phyloP scores from a whole-genome alignment of 2,797 vertebrate genomes.

The Anguilla marmorata region DNA sequence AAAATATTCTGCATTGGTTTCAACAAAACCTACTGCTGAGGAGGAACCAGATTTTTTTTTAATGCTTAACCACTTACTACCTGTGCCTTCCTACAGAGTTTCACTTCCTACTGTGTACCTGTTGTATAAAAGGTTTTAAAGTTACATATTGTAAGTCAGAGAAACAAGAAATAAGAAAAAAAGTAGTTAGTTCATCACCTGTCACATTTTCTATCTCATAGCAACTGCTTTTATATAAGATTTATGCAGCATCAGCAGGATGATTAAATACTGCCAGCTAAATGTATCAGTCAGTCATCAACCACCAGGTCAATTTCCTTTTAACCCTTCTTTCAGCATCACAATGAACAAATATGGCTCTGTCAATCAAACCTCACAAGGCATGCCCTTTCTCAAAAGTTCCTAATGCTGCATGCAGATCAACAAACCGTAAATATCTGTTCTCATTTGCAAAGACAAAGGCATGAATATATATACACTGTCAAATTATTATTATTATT shows the following conservation, averaged over 20 bases:
- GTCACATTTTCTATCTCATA: conserved; percentile 76
- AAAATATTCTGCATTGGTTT: background rate
- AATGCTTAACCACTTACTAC: background rate
- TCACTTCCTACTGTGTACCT: background rate
- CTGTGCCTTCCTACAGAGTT: background rate
- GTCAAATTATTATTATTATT: background rate
- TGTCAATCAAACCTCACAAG: conserved; percentile 71
- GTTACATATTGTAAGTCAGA: background rate
- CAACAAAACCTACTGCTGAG: background rate
- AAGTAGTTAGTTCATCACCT: conserved; percentile 36
- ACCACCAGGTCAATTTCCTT: conserved; percentile 81
- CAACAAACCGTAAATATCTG: background rate
- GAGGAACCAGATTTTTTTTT: background rate
- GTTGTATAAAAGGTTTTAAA: background rate
- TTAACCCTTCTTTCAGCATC: conserved; percentile 85
- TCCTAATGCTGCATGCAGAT: background rate
- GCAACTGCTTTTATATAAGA: conserved; percentile 78
- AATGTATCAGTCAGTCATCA: conserved; percentile 80
- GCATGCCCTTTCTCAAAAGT: conserved; percentile 26
- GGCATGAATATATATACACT: background rate
- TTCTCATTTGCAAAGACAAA: background rate
- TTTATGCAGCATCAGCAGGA: conserved; percentile 78
- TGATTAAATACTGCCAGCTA: conserved; percentile 80
- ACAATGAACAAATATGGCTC: conserved; percentile 76
- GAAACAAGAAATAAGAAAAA: background rate